Evolutionary conservation across 2,113 vertebrate genomes (phyloP), one percentile per base, ranked within the genome.

Genomic region (Microcebus griseorufus): DNA sequence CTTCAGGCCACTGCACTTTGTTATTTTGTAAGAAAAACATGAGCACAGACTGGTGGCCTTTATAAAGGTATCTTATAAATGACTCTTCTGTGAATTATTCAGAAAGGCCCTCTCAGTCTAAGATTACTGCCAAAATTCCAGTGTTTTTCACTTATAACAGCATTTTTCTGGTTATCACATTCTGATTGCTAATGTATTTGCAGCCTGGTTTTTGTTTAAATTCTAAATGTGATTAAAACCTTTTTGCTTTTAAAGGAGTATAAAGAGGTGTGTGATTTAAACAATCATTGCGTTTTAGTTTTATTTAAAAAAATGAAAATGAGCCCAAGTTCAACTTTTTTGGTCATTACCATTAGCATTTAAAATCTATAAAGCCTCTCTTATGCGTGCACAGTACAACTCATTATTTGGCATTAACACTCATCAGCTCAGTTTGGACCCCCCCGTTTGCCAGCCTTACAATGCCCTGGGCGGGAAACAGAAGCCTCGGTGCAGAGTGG

Each of bases 181-280:
- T 93, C 37, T 90, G 34, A 93, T 72, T 93, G 7, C 23, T 84
- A 45, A 84, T 90, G 58, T 88, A n/a, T 58, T 76, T 48, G 9
- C 13, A 86, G 69, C 58, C 80, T 97, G 9, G 6, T 76, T 65
- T 96, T 96, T 96, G 79, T 88, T 97, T 96, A 80, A 93, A 84
- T 76, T 94, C 64, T 70, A 72, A 78, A 87, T 83, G 13, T 58
- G 53, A 20, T 65, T 69, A 86, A 90, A 42, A 64, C 45, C 6
- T 27, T 48, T 79, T 65, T 91, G 32, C 37, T 91, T 95, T 92
- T 79, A 76, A 91, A 93, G 55, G 51, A 27, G 2, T 72, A 0
- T 55, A 42, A 53, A 79, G 34, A 69, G 25, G 37, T 82, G 2
- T 92, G 2, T 95, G 42, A 69, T 78, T 96, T 96, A 73, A 95